A percentile compares a stretch with the other conserved stretches of the same genome.
Evolutionary conservation across 1,140 invertebrate species (phyloP).

Genomic region (Psix sp.): DNA sequence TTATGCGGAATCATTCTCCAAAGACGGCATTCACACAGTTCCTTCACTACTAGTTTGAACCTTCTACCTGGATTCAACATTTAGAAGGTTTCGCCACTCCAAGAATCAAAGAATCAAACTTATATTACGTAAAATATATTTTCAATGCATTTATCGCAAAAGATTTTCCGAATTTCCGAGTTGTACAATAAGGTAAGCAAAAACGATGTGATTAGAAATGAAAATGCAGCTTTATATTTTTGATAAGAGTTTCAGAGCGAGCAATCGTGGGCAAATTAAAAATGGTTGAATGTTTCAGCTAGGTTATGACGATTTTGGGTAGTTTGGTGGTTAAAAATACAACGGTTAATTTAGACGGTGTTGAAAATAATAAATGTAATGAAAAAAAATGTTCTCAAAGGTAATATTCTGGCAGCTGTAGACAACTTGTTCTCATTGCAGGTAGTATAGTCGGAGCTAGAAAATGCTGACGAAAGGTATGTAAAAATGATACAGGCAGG

Average conservation of each 20-base stretch:
- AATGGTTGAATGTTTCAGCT: too few species aligned
- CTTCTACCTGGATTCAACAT: constrained; percentile 21
- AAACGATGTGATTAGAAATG: not conserved
- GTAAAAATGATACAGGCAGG: constrained; percentile 52
- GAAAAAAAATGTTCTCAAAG: constrained; percentile 37
- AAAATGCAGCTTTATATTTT: too few species aligned
- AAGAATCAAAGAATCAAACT: not conserved
- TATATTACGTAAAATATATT: too few species aligned
- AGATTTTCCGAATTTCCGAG: not conserved
- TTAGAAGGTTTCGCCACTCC: constrained; percentile 6
- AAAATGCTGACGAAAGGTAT: constrained; percentile 57
- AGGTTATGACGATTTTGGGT: too few species aligned
- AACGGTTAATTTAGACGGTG: not conserved
- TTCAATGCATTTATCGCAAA: not conserved
- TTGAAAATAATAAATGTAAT: too few species aligned
- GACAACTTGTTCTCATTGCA: constrained; percentile 47
- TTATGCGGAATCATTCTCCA: constrained; percentile 26
- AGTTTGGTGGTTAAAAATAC: too few species aligned
- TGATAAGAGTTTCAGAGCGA: too few species aligned
- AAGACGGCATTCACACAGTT: constrained; percentile 16
- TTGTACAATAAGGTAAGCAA: not conserved
- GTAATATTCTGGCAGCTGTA: constrained; percentile 40
- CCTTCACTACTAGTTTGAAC: constrained; percentile 22
- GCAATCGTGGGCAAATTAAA: too few species aligned
- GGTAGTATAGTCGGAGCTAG: constrained; percentile 29